phyloP scores from a whole-genome alignment of 2,113 vertebrate genomes.

The Nyctereutes procyonoides region DNA sequence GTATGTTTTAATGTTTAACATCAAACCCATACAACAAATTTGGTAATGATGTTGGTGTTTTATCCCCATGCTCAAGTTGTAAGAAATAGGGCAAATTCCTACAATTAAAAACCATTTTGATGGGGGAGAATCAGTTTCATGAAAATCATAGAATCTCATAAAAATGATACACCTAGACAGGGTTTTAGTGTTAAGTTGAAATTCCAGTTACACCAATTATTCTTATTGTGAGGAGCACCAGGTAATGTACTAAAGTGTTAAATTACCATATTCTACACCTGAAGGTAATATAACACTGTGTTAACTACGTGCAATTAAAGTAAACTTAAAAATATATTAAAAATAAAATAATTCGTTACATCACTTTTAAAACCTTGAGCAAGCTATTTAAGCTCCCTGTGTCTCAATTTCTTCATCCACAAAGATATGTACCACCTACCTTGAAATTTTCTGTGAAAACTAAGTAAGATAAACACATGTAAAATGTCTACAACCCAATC shows the following conservation, averaged over 20 bases:
- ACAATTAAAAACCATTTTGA: conserved; percentile 48
- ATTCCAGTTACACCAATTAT: background rate
- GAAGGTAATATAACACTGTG: background rate
- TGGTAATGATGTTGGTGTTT: background rate
- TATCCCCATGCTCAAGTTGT: background rate
- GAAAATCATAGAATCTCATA: background rate
- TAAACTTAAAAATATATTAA: background rate
- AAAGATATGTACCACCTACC: conserved; percentile 28
- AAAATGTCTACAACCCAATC: background rate
- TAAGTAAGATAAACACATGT: conserved; percentile 27
- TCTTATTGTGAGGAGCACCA: background rate
- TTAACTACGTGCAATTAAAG: background rate
- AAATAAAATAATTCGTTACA: background rate
- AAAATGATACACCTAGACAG: background rate
- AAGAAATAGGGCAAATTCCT: conserved; percentile 46
- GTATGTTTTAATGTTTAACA: background rate
- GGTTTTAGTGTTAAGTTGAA: background rate
- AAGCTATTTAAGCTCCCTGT: background rate
- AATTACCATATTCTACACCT: background rate
- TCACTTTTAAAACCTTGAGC: background rate
- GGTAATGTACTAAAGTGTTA: background rate
- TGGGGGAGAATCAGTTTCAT: background rate
- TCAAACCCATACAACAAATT: conserved; percentile 30
- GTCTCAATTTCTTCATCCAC: conserved; percentile 4
- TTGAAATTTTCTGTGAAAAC: conserved; percentile 36